A percentile compares a stretch with the other conserved stretches of the same genome.
Evolutionary conservation across 2,888 invertebrate species (phyloP).

Genomic region (Stenichneumon culpator): DNA sequence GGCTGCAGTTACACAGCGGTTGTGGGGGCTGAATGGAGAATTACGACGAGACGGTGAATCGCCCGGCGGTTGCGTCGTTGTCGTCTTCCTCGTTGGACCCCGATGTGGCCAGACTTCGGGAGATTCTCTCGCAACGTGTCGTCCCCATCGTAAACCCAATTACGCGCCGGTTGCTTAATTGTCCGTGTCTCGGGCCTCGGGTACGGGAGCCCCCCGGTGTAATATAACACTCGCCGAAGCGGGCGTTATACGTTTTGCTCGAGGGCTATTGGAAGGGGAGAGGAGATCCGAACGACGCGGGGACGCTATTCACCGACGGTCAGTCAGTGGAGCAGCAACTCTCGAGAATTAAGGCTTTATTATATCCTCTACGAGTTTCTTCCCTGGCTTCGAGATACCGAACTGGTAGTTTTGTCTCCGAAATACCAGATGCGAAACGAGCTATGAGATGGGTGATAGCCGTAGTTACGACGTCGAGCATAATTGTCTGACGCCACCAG

Average conservation of each 20-base stretch:
- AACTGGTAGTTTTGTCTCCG: constrained; percentile 20
- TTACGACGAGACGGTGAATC: not conserved
- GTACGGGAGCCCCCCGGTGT: not conserved
- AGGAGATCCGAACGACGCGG: constrained; percentile 31
- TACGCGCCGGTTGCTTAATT: constrained; percentile 62
- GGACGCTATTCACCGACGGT: constrained; percentile 4
- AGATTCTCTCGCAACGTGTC: constrained; percentile 47
- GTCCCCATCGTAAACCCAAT: constrained; percentile 58
- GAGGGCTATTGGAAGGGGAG: not conserved
- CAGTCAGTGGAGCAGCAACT: constrained; percentile 14
- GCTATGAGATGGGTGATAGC: constrained; percentile 1
- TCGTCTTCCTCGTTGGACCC: constrained; percentile 11
- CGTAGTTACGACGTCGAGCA: not conserved
- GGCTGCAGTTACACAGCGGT: not conserved
- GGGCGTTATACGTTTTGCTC: constrained; percentile 3
- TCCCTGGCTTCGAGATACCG: not conserved
- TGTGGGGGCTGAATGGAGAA: not conserved
- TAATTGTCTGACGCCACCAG: not conserved
- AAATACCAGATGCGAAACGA: not conserved
- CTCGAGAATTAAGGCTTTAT: constrained; percentile 24
- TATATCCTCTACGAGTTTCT: constrained; percentile 28
- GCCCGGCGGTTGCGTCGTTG: not conserved
- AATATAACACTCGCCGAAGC: not conserved
- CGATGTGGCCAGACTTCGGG: constrained; percentile 23
- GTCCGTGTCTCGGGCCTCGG: constrained; percentile 20